Conservation (phyloP, 2,113 vertebrate species). For the Otis tarda region DNA sequence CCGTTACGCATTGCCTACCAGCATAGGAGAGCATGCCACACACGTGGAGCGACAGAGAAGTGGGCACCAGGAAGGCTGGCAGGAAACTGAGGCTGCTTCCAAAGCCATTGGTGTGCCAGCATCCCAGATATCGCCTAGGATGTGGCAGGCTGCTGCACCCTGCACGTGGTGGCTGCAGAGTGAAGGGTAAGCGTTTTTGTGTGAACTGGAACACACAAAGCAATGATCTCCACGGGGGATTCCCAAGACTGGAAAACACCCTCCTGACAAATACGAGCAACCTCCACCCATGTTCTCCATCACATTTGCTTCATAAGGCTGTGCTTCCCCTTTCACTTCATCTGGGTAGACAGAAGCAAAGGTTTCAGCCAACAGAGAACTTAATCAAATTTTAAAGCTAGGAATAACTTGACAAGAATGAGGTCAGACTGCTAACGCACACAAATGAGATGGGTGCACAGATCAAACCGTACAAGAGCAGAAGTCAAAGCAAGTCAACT, state of each 20-base stretch:
- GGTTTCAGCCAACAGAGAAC: background rate
- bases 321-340: constrained; percentile 17
- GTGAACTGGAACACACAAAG: background rate
- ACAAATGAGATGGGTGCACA: background rate
- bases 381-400: background rate
- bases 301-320: background rate
- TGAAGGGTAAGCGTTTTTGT: background rate
- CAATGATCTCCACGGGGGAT: background rate
- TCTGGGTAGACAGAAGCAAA: background rate
- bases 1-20: fast-evolving
- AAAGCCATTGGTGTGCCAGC: fast-evolving
- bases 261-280: background rate
- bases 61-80: background rate
- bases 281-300: background rate
- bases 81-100: background rate
- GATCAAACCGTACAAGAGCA: background rate
- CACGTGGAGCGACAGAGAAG: background rate
- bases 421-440: background rate
- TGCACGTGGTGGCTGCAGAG: background rate
- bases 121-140: fast-evolving
- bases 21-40: fast-evolving
- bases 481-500: background rate
- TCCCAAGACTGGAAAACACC: background rate
- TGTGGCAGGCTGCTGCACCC: background rate
- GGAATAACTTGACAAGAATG: background rate